Evolutionary conservation across 2,888 invertebrate genomes (phyloP).

Genomic region (Tiphia femorata): DNA sequence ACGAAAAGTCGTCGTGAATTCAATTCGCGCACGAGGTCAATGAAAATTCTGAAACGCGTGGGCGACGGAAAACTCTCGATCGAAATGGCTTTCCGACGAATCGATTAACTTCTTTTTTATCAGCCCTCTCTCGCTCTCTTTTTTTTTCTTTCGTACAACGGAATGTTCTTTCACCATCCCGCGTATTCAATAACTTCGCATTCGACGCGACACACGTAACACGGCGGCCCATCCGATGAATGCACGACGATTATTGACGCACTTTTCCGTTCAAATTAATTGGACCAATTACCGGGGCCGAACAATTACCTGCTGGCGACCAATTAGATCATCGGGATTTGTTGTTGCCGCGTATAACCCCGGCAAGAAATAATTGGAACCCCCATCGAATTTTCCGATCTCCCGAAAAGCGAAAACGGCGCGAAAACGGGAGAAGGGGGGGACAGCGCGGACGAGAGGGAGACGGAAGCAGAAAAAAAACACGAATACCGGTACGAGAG

Average conservation of each 20-base stretch:
- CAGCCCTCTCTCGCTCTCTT: constrained; percentile 29
- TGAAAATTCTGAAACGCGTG: too few relatives aligned
- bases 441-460: not conserved
- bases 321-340: constrained; percentile 65
- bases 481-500: too few relatives aligned
- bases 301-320: constrained; percentile 64
- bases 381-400: constrained; percentile 7
- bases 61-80: too few relatives aligned
- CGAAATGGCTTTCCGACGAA: too few relatives aligned
- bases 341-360: constrained; percentile 41
- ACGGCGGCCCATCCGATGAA: constrained; percentile 50
- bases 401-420: not conserved
- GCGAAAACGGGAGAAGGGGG: not conserved
- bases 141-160: constrained; percentile 50
- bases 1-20: not conserved
- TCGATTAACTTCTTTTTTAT: constrained; percentile 27
- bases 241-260: constrained; percentile 57
- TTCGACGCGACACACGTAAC: constrained; percentile 50
- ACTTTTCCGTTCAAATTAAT: constrained; percentile 65
- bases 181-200: too few relatives aligned
- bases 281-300: constrained; percentile 65
- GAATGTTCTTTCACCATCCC: constrained; percentile 48
- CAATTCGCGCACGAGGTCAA: not conserved
- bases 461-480: not conserved
- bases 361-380: constrained; percentile 50